Evolutionary conservation across 2,888 invertebrate species (phyloP), one percentile per base, ranked within the genome.

Genomic region (Andrena bicolor): DNA sequence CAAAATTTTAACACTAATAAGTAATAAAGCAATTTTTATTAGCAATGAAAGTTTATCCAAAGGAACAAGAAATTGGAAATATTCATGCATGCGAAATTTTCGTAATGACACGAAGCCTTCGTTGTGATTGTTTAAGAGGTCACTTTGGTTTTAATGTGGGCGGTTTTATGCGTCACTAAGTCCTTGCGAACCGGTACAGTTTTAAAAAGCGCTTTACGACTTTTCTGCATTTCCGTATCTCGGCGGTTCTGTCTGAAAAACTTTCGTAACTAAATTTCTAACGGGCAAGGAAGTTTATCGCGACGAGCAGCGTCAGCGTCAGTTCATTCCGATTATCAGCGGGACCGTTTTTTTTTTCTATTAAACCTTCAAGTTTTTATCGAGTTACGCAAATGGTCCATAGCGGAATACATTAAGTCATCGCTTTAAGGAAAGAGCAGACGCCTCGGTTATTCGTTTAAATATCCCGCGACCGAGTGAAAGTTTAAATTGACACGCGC

Each of bases 181-280:
- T 65, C 30, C 30, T 32, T 23, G 53, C n/a, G 65, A 53, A 20
- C 58, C 65, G 23, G 72, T 16, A 6, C 48, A 2, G 51, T 56
- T 56, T 63, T 65, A 71, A 51, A 51, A 60, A 61, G 23, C 8
- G 41, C 23, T 66, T 65, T 51, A 63, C 66, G 64, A 64, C 63
- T 35, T 28, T n/a, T n/a, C 64, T 63, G 69, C 69, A 69, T 79
- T 75, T 75, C 79, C 68, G 69, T 79, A 69, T 79, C 79, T 68
- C 53, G 23, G 61, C 30, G 35, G 53, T 23, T 60, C 32, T 23
- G 64, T 63, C 74, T 48, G 49, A 68, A 75, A 68, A 70, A 76
- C 70, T 76, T 70, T 64, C 70, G 16, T 80, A 76, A 76, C 69
- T 65, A 41, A 79, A 79, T 76, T 76, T 79, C 41, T 41, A 80